Base-by-base conservation (phyloP, 1,140 invertebrate species). In the Danaus plexippus region DNA sequence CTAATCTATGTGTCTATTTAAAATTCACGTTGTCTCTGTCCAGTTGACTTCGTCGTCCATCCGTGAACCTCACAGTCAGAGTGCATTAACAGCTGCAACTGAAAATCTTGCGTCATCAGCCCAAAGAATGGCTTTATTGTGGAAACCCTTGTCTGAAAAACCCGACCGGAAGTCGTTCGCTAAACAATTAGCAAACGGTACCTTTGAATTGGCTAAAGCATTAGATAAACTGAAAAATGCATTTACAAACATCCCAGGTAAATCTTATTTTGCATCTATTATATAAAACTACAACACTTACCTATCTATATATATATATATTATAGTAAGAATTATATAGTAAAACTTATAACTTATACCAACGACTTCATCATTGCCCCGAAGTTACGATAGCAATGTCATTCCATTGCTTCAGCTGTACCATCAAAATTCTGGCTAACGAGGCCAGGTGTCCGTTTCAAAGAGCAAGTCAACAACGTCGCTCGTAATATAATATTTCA, bases 11-110 rank as follows among this genome's bases (percentile, higher is more conserved):
- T 32, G 7, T 32, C 22, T 32, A 32, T 32, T 32, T 32, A 7
- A 32, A 32, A 32, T 8, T 32, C 22, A 32, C 22, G 22, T 54
- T 52, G 44, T 58, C n/a, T 59, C 45, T 41, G 15, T 50, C 8
- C 49, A 84, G 80, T 43, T 84, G 3, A 74, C 72, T 43, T 68
- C 74, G 0, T 65, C 77, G 9, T 69, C 71, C 0, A 78, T 80
- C 44, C 57, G 70, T 43, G 79, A 84, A 54, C 71, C 77, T 0
- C 79, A 82, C 53, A 77, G 80, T 46, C 78, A 71, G 22, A 80
- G 76, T n/a, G 81, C 81, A 0, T 50, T 85, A 6, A 68, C 67
- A 9, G 76, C 73, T 5, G 63, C 76, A 0, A 54, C 66, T 9
- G 77, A 77, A 40, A 66, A 69, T 47, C 49, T 82, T 9, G 46